phyloP scores from a whole-genome alignment of 2,888 invertebrate species.

The Luffia ferchaultella region DNA sequence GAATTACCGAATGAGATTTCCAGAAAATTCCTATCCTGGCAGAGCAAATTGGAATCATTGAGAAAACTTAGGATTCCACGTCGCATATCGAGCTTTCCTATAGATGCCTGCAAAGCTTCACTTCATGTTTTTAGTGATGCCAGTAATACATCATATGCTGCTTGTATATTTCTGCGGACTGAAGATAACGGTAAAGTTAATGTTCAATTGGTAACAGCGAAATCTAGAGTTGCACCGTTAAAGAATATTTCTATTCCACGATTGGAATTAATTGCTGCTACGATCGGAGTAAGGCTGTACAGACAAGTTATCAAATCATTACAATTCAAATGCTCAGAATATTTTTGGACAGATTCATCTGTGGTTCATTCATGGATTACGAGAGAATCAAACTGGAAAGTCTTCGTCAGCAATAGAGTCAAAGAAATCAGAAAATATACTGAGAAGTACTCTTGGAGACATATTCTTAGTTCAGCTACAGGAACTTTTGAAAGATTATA shows the following conservation, averaged over 20 bases:
- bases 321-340: neutral
- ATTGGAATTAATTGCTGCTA: slow-evolving; percentile 6
- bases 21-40: neutral
- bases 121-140: slow-evolving; percentile 5
- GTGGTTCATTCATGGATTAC: slow-evolving; percentile 2
- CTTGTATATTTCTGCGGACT: slow-evolving; percentile 4
- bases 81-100: neutral
- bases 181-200: neutral
- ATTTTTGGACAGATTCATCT: slow-evolving; percentile 4
- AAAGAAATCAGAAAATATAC: slow-evolving; percentile 4
- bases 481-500: too few relatives aligned
- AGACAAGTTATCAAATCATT: neutral
- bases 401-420: slow-evolving; percentile 8
- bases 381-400: slow-evolving; percentile 2
- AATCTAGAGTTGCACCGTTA: slow-evolving; percentile 2
- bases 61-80: neutral
- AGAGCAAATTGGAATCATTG: neutral
- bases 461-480: slow-evolving; percentile 4
- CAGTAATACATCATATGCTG: slow-evolving; percentile 1
- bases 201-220: slow-evolving; percentile 1
- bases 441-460: slow-evolving; percentile 4
- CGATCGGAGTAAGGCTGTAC: slow-evolving; percentile 3
- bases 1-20: neutral
- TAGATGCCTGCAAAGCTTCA: neutral
- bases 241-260: slow-evolving; percentile 4